These are phyloP conservation scores for Pholis gunnellus DNA, from an alignment of 2,113 vertebrate species.

Conservation along the genomic window DNA sequence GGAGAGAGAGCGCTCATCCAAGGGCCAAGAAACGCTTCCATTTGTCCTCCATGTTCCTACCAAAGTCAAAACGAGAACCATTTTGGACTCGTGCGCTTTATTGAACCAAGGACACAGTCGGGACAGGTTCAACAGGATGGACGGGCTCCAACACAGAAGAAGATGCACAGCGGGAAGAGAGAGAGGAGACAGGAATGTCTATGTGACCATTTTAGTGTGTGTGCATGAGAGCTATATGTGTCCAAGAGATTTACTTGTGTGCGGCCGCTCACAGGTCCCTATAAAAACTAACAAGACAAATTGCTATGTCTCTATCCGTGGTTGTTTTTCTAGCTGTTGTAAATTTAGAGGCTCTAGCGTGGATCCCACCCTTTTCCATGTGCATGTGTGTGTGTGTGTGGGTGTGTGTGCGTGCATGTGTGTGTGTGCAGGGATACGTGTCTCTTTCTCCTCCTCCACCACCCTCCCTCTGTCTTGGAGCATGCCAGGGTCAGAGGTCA, in stretches of 20 bases:
- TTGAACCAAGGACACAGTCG: constrained; percentile 13
- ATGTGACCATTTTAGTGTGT: constrained; percentile 18
- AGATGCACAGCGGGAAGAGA: constrained; percentile 10
- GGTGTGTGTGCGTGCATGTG: constrained; percentile 24
- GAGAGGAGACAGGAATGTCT: constrained; percentile 1
- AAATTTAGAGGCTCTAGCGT: constrained; percentile 46
- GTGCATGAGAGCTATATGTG: constrained; percentile 8
- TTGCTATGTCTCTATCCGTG: constrained; percentile 51
- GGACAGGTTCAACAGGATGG: constrained; percentile 20
- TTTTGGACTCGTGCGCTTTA: constrained; percentile 34
- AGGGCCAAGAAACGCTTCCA: constrained; percentile 33
- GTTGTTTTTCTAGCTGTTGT: constrained; percentile 69
- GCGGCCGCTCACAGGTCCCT: constrained; percentile 39
- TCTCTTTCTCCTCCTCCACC: constrained; percentile 50
- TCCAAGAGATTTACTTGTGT: constrained; percentile 54
- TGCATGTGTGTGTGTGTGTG: constrained; percentile 27
- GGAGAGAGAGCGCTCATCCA: constrained; percentile 42
- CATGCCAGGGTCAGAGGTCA: constrained; percentile 79
- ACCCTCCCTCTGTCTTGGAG: constrained; percentile 72
- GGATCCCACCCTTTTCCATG: constrained; percentile 50
- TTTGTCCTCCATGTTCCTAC: constrained; percentile 50
- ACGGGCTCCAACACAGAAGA: constrained; percentile 17
- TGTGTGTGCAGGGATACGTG: constrained; percentile 13
- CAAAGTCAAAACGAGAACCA: constrained; percentile 57
- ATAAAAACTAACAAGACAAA: constrained; percentile 73